These are phyloP conservation scores for Andrena minutula DNA, from an alignment of 2,888 invertebrate species.

Conservation along the genomic window DNA sequence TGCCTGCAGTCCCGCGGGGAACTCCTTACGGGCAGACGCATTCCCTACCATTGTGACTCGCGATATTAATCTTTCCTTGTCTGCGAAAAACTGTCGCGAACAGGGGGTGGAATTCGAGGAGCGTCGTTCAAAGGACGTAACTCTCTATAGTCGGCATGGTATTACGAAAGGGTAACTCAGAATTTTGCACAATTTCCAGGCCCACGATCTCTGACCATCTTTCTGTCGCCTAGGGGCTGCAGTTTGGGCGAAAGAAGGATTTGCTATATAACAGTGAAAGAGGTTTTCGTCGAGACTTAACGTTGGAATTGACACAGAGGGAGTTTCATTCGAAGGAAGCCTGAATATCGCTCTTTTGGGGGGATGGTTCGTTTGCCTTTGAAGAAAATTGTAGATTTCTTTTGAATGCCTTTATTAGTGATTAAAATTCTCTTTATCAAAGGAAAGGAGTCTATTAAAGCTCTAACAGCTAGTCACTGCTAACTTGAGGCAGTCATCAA, in stretches of 20 bases:
- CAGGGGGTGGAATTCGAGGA: neutral
- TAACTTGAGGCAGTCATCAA: neutral
- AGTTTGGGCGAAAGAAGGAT: neutral
- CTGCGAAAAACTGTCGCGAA: conserved; percentile 13
- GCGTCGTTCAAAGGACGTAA: conserved; percentile 1
- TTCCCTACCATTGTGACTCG: conserved; percentile 52
- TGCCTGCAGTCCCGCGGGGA: conserved; percentile 17
- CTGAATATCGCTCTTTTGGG: neutral
- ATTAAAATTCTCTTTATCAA: no score
- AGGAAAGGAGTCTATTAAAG: no score
- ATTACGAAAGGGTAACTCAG: neutral
- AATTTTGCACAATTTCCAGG: neutral
- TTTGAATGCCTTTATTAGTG: neutral
- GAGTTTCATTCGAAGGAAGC: conserved; percentile 3
- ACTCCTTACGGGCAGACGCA: conserved; percentile 42
- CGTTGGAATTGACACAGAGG: conserved; percentile 19
- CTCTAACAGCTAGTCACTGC: neutral
- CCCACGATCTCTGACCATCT: neutral
- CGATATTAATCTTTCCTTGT: conserved; percentile 54
- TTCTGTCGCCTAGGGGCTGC: neutral
- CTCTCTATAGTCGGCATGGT: neutral
- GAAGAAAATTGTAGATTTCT: neutral
- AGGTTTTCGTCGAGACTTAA: conserved; percentile 23
- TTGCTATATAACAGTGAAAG: neutral
- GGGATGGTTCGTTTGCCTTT: neutral